Conservation (phyloP, 2,888 invertebrate genomes). For the Eulithis prunata region DNA sequence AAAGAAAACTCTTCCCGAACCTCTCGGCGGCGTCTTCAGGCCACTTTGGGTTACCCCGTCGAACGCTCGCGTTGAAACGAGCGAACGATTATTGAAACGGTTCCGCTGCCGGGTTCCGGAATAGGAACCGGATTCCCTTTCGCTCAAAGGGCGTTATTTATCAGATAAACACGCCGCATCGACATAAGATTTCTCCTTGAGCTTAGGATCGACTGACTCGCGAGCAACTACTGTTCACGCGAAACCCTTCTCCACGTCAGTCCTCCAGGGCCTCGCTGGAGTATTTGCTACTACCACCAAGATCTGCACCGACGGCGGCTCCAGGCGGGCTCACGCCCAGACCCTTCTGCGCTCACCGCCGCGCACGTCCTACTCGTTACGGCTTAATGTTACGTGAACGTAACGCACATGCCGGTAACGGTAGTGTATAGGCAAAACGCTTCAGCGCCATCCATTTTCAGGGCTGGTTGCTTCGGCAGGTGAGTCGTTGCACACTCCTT, state of each 20-base stretch:
- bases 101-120: no score
- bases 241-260: conserved; percentile 84
- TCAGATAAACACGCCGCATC: no score
- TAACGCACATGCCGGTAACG: no score
- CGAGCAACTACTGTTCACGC: conserved; percentile 81
- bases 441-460: conserved; percentile 88
- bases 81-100: no score
- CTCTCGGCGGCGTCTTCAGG: conserved; percentile 84
- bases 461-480: conserved; percentile 87
- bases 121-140: no score
- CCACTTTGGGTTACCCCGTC: conserved; percentile 51
- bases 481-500: conserved; percentile 74
- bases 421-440: no score
- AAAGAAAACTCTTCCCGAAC: conserved; percentile 76
- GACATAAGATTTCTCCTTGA: conserved; percentile 64
- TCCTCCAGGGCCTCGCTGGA: conserved; percentile 85
- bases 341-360: conserved; percentile 84
- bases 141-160: no score
- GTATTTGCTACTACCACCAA: conserved; percentile 90
- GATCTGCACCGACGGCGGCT: conserved; percentile 84
- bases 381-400: no score
- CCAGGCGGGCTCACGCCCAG: conserved; percentile 78
- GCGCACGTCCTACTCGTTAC: conserved; percentile 31
- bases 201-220: conserved; percentile 85
- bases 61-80: no score